phyloP scores from a whole-genome alignment of 2,888 invertebrate species.

The Polylopha cassiicola region DNA sequence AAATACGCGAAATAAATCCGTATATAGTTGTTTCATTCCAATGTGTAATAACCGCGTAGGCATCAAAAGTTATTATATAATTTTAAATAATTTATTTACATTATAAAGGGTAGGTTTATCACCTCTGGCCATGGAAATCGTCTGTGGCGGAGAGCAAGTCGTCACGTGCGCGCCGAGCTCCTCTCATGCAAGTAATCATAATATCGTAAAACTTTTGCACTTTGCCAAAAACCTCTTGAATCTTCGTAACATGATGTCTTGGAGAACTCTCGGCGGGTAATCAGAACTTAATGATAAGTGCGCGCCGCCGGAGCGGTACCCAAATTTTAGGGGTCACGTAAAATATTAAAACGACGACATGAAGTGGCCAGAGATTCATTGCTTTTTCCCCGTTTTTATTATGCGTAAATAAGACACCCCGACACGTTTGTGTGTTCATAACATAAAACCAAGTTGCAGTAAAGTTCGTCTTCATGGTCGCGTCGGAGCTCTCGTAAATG shows the following conservation, averaged over 20 bases:
- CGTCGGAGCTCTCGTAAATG: constrained; percentile 54
- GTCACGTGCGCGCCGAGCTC: constrained; percentile 49
- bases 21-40: too few species aligned
- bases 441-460: constrained; percentile 66
- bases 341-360: constrained; percentile 75
- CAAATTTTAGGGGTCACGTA: constrained; percentile 76
- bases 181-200: constrained; percentile 70
- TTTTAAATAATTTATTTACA: too few species aligned
- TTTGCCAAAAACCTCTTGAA: constrained; percentile 64
- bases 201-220: constrained; percentile 75
- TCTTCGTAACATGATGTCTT: constrained; percentile 56
- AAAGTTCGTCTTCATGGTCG: constrained; percentile 55
- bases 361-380: constrained; percentile 76
- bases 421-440: constrained; percentile 65
- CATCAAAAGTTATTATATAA: too few species aligned
- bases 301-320: constrained; percentile 56
- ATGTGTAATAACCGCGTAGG: too few species aligned
- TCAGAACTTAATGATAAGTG: constrained; percentile 75
- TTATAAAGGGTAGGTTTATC: too few species aligned
- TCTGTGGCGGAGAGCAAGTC: constrained; percentile 28
- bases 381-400: constrained; percentile 74
- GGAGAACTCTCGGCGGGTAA: constrained; percentile 61
- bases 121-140: not conserved
- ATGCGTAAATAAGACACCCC: constrained; percentile 71
- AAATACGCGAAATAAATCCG: too few species aligned